A percentile compares a stretch with the other conserved stretches of the same genome.
Evolutionary conservation across 2,113 vertebrate genomes (phyloP).

Genomic region (Pyrgilauda ruficollis): DNA sequence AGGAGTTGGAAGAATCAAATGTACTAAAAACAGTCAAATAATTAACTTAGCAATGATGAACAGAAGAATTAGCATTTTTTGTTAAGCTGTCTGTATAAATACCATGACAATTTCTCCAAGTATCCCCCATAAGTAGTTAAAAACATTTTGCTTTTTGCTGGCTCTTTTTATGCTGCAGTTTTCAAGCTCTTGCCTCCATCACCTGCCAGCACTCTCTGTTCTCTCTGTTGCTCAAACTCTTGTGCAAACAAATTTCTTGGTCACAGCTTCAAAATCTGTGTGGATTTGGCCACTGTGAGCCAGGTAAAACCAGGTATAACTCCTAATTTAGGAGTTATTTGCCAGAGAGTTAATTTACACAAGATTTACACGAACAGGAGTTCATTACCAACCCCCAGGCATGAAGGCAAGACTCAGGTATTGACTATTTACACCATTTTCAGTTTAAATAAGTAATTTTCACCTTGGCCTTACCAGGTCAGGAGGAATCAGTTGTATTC

Average conservation of each 20-base stretch:
- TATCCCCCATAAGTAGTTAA: not conserved
- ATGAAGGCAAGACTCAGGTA: not conserved
- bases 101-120: not conserved
- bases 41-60: not conserved
- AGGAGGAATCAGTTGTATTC: not conserved
- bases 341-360: not conserved
- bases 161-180: not conserved
- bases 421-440: not conserved
- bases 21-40: not conserved
- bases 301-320: not conserved
- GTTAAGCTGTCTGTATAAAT: not conserved
- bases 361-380: not conserved
- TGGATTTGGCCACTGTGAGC: not conserved
- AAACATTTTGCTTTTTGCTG: not conserved
- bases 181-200: not conserved
- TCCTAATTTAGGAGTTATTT: not conserved
- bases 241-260: not conserved
- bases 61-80: not conserved
- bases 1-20: not conserved
- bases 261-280: not conserved
- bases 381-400: not conserved
- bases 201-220: not conserved
- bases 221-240: not conserved
- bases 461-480: not conserved
- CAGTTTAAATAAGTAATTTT: not conserved